These are phyloP conservation scores for Calliopsis andreniformis DNA, from an alignment of 1,140 invertebrate genomes.

Conservation along the genomic window DNA sequence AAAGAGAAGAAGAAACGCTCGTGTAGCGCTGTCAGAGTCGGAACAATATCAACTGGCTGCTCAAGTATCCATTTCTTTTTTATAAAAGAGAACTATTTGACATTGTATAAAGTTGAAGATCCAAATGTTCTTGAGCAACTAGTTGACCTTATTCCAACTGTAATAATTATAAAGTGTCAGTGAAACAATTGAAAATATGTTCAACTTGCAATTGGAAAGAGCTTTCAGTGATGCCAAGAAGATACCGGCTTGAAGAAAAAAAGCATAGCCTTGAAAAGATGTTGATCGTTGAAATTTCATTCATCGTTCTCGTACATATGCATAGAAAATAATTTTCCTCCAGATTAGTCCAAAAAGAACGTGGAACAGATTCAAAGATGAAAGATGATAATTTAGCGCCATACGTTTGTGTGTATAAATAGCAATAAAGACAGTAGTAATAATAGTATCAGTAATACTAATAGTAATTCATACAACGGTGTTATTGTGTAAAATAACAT, in stretches of 20 bases:
- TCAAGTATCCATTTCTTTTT: too few species aligned
- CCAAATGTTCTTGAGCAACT: too few species aligned
- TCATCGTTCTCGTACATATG: background rate
- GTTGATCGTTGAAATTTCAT: background rate
- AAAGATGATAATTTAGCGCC: slow-evolving; percentile 6
- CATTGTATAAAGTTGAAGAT: too few species aligned
- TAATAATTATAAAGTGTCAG: background rate
- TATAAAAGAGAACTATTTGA: too few species aligned
- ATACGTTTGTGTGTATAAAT: slow-evolving; percentile 13
- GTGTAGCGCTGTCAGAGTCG: background rate
- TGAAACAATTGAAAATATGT: background rate
- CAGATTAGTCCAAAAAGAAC: background rate
- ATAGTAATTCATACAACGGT: slow-evolving; percentile 23
- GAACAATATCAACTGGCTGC: too few species aligned
- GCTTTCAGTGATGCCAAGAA: background rate
- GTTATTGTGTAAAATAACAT: slow-evolving; percentile 17
- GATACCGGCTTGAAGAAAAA: background rate
- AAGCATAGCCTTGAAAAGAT: background rate
- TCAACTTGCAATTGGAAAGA: slow-evolving; percentile 1
- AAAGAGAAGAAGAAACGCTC: background rate
- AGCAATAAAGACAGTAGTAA: slow-evolving; percentile 22
- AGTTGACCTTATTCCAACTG: too few species aligned
- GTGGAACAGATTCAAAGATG: background rate
- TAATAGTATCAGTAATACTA: slow-evolving; percentile 35
- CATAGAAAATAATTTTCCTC: background rate